Conservation (phyloP, 1,140 invertebrate genomes). For the Pomacea maculata region DNA sequence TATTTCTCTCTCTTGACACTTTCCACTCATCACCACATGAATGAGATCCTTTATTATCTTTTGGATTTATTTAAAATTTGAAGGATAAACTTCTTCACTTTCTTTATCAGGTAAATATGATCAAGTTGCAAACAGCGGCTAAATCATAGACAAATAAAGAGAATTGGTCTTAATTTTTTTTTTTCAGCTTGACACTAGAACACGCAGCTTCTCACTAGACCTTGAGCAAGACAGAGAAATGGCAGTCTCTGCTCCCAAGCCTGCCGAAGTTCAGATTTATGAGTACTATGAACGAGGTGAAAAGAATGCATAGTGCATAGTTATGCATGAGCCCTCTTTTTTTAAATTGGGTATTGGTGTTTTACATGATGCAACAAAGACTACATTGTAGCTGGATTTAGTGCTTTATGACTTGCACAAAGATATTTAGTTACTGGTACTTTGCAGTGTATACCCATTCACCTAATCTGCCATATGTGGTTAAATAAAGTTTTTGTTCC, state of each 20-base stretch:
- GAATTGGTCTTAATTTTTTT: slow-evolving; percentile 9
- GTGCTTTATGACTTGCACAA: no score
- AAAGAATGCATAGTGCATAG: slow-evolving; percentile 44
- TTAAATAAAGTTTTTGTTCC: background rate
- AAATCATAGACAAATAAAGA: background rate
- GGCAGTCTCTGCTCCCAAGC: slow-evolving; percentile 81
- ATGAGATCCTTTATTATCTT: no score
- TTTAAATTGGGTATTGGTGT: no score
- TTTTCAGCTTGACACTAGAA: slow-evolving; percentile 74
- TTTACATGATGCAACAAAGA: no score
- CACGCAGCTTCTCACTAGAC: slow-evolving; percentile 85
- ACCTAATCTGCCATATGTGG: background rate
- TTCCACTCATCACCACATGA: no score
- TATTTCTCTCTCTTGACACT: no score
- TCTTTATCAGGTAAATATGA: background rate
- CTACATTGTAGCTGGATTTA: no score
- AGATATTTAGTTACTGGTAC: no score
- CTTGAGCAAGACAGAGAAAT: slow-evolving; percentile 82
- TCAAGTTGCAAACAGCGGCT: no score
- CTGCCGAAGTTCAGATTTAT: slow-evolving; percentile 84
- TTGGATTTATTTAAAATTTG: slow-evolving; percentile 1
- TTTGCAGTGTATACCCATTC: no score
- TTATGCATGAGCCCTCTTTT: no score
- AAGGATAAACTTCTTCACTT: background rate
- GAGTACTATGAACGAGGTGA: slow-evolving; percentile 93